Evolutionary conservation across 2,797 vertebrate genomes (phyloP), one percentile per base, ranked within the genome.

Genomic region (Lepus oiostolus): DNA sequence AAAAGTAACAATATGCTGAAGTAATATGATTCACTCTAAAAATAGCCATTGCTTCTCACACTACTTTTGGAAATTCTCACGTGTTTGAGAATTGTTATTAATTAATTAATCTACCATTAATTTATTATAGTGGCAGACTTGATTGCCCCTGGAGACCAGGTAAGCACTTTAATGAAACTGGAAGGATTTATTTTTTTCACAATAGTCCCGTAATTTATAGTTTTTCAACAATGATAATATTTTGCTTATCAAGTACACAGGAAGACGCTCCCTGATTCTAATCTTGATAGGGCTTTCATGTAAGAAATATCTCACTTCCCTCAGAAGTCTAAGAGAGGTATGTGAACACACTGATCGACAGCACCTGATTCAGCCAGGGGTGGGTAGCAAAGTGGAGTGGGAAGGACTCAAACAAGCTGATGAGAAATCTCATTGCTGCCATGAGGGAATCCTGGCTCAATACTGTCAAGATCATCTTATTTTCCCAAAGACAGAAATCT

Each of bases 401-500:
- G 3, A n/a, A 7, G 58, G 35, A 11, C 52, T 65, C 19, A 0
- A 47, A 26, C 28, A 42, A 82, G 50, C 68, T 72, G 35, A 13
- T 54, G 54, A 92, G 72, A 42, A 60, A 68, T 68, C 38, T 35
- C 22, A 62, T 0, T 28, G 26, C 35, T 74, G 19, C 80, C 62
- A 0, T 17, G 16, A 91, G 52, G 62, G 47, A 92, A 19, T 70
- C 10, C 19, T 72, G 38, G 67, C 67, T 35, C 58, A 32, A 0
- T 72, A 54, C 85, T 75, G 50, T 70, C 68, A 54, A 52, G 26
- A 76, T 70, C 72, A 50, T 90, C 80, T 71, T 47, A 30, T 54
- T 84, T 85, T 87, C 84, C 82, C 75, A 92, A 52, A 83, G 52
- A 96, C 38, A 80, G 35, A 85, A 82, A 28, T 72, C 62, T 86